Evolutionary conservation across 2,888 invertebrate genomes (phyloP), one percentile per base, ranked within the genome.

Genomic region (Sphaerophoria taeniata): DNA sequence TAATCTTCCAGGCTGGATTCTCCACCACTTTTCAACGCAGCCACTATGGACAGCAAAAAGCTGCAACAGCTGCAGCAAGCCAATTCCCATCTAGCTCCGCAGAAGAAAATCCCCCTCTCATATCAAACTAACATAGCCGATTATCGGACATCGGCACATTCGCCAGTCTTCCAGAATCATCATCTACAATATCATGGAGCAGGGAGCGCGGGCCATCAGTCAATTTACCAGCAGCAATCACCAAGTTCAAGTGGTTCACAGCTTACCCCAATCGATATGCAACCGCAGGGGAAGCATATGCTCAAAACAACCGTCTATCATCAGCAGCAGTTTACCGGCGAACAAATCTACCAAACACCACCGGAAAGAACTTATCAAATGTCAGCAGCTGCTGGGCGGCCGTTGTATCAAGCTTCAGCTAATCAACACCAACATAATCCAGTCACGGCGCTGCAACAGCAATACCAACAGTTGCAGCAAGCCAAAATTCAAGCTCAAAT

Each of bases 31-130:
- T 94, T 94, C 90, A 93, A 92, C 90, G 93, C 93, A 89, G 93
- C 93, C 90, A 93, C 93, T 90, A 95, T 95, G 95, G 95, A 95
- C 92, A 94, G 94, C 91, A 95, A 95, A 91, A 93, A 93, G 91
- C 94, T 93, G 87, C 92, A 92, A 77, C 92, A 92, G 75, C 74
- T 92, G 88, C 92, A 92, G 88, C 91, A 92, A 83, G 90, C 90
- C 70, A 89, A 90, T 45, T 90, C 90, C 16, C 88, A 88, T 88
- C 70, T 93, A 89, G 88, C 91, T 80, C 90, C 91, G 43, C 90
- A 92, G 92, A 87, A 93, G 92, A 89, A 94, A 93, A 88, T 93
- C 91, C 89, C 94, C 92, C 83, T 92, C 91, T 88, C 93, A 91
- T 91, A 91, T 88, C 91, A 91, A 82, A 91, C 91, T n/a, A 91